Conservation (phyloP, 2,113 vertebrate species). For the Xenotilapia longispinis region DNA sequence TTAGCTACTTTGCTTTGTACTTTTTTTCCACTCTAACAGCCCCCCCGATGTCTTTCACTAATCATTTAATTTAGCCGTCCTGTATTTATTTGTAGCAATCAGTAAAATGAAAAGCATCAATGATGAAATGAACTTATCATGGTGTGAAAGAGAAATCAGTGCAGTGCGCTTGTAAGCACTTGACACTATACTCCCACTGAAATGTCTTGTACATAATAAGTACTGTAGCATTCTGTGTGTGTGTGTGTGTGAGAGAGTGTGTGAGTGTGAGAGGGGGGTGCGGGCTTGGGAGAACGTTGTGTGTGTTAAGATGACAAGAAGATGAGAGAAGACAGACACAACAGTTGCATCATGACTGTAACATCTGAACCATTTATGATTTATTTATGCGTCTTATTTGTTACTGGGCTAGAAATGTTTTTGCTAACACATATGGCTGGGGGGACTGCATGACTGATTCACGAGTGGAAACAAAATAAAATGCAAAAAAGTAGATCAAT, state of each 20-base stretch:
- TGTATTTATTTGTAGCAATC: constrained; percentile 32
- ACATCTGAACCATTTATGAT: constrained; percentile 59
- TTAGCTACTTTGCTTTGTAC: background rate
- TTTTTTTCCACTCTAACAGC: background rate
- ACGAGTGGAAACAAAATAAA: background rate
- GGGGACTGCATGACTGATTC: background rate
- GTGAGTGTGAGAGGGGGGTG: background rate
- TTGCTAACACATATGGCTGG: constrained; percentile 31
- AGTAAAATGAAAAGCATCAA: constrained; percentile 35
- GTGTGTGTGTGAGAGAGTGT: background rate
- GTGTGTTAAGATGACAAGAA: constrained; percentile 36
- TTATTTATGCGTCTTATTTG: constrained; percentile 64
- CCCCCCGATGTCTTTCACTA: background rate
- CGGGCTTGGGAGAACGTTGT: background rate
- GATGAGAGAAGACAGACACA: constrained; percentile 68
- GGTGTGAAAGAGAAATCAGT: constrained; percentile 33
- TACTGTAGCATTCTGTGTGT: background rate
- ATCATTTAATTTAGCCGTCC: constrained; percentile 13
- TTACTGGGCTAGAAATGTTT: constrained; percentile 37
- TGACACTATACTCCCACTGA: constrained; percentile 49
- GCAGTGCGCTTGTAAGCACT: constrained; percentile 35
- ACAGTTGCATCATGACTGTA: constrained; percentile 68
- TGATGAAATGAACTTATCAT: constrained; percentile 50
- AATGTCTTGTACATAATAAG: constrained; percentile 34
- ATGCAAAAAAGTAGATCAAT: background rate